Conservation (phyloP, 2,113 vertebrate species). For the Benitochromis conjunctus region DNA sequence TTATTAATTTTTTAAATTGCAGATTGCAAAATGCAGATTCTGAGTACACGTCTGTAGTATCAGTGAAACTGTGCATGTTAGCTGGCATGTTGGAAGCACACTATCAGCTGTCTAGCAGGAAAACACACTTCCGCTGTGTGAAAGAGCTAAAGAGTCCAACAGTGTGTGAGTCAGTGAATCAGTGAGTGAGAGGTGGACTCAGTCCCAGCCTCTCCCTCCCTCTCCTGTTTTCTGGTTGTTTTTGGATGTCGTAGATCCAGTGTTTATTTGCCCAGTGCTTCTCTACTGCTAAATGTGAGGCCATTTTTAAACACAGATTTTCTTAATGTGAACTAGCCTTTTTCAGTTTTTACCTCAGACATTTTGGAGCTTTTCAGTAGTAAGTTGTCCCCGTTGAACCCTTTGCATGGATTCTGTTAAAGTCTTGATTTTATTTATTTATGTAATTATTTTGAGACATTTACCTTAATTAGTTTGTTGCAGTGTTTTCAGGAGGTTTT, state of each 20-base stretch:
- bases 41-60: background rate
- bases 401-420: background rate
- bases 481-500: background rate
- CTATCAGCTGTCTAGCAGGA: slow-evolving; percentile 13
- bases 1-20: background rate
- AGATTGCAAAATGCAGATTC: background rate
- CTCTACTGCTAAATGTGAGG: slow-evolving; percentile 5
- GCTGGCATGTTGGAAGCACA: background rate
- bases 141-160: background rate
- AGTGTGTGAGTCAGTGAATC: background rate
- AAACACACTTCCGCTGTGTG: background rate
- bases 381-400: background rate
- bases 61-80: background rate
- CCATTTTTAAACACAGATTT: slow-evolving; percentile 11
- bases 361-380: background rate
- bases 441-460: background rate
- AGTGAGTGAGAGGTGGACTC: background rate
- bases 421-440: background rate
- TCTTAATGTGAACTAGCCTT: background rate
- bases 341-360: background rate
- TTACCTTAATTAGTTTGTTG: background rate
- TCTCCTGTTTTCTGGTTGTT: slow-evolving; percentile 7
- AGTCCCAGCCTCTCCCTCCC: background rate
- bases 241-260: slow-evolving; percentile 14
- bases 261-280: background rate